A percentile compares a stretch with the other conserved stretches of the same genome.
These are phyloP conservation scores for Aramus guarauna DNA, from an alignment of 2,113 vertebrate genomes.

Conservation along the genomic window DNA sequence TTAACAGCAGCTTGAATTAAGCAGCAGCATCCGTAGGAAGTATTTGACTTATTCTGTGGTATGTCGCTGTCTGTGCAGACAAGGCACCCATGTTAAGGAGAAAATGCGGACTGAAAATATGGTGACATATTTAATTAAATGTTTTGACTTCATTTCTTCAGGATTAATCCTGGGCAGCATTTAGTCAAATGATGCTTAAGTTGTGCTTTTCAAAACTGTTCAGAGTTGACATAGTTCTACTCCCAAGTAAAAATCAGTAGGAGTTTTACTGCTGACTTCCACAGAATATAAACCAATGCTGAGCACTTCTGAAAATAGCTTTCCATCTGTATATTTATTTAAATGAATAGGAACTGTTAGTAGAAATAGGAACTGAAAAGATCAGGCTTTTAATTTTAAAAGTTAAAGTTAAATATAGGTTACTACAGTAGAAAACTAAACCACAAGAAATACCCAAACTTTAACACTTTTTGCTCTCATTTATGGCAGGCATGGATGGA, in stretches of 20 bases:
- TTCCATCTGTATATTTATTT: conserved; percentile 35
- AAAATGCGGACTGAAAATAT: background rate
- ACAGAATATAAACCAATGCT: background rate
- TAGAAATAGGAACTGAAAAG: conserved; percentile 25
- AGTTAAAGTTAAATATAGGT: conserved; percentile 14
- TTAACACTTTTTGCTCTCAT: background rate
- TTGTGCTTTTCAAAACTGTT: conserved; percentile 19
- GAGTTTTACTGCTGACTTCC: conserved; percentile 31
- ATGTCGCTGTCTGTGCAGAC: background rate
- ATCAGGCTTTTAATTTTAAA: conserved; percentile 25
- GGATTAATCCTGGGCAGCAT: background rate
- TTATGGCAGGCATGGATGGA: background rate
- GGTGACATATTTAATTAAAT: background rate
- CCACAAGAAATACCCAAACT: background rate
- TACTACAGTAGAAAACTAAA: background rate
- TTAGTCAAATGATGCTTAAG: background rate
- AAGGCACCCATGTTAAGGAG: background rate
- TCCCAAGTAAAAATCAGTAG: conserved; percentile 22
- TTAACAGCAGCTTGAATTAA: background rate
- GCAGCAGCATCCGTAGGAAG: background rate
- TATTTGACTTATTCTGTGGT: background rate
- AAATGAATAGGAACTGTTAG: background rate
- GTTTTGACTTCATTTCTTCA: background rate
- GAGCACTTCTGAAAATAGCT: conserved; percentile 45
- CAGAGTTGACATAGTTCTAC: background rate